Evolutionary conservation across 2,797 vertebrate genomes (phyloP), one percentile per base, ranked within the genome.

Genomic region (Pogoniulus pusillus): DNA sequence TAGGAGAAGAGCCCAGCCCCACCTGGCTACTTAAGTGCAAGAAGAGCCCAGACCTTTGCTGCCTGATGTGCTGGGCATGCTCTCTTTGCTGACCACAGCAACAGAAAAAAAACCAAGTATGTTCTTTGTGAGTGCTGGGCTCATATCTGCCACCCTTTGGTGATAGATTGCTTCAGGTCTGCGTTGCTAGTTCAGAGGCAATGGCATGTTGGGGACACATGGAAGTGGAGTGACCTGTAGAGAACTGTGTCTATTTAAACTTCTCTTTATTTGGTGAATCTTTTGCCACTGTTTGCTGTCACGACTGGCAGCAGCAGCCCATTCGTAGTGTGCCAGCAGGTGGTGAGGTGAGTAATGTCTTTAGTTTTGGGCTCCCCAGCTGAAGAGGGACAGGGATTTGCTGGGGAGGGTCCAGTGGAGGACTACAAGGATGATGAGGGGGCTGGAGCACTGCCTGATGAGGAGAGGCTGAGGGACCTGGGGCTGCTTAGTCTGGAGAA

Each of bases 71-170:
- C 66, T 0, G 1, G 82, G 73, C 85, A 24, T 5, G 0, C 58
- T 89, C 71, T 75, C 65, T 82, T 91, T 91, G 82, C 79, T 91
- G 73, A 83, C 73, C 76, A 60, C 85, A 85, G 91, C 91, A 81
- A 73, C 55, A 59, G 70, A 19, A 79, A 70, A 83, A 81, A 47
- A 39, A 77, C 94, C 88, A 92, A 92, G 83, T 85, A 62, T 35
- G 30, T 81, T 84, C 91, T 75, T 91, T 4, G 6, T 68, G 78
- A 86, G 69, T 68, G 60, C 75, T 30, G 54, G 39, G 71, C 74
- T 6, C 84, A 53, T 22, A 77, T 66, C 69, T 47, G 71, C 76
- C 87, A 91, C 41, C 74, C 74, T 6, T 29, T 73, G 39, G 63
- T 92, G 82, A 89, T 85, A 88, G 86, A 73, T 62, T 68, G 72